phyloP scores from a whole-genome alignment of 2,888 invertebrate genomes.

The Actias luna region DNA sequence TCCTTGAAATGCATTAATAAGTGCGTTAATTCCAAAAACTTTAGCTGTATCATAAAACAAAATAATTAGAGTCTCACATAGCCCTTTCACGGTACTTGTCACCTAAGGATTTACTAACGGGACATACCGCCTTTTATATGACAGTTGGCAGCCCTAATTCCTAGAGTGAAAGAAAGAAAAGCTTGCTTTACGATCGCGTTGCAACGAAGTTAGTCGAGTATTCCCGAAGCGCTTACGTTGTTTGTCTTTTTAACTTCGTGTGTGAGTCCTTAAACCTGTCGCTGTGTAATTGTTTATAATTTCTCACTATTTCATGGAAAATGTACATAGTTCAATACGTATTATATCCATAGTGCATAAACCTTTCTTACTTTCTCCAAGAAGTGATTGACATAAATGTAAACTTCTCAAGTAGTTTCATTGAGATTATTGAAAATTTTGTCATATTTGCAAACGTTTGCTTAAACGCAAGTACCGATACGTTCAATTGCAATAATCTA shows the following conservation, averaged over 20 bases:
- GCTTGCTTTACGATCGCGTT: slow-evolving; percentile 39
- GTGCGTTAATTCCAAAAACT: too few species aligned
- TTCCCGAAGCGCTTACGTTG: slow-evolving; percentile 60
- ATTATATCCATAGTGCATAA: not conserved
- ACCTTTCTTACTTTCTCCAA: not conserved
- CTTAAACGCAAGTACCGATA: slow-evolving; percentile 32
- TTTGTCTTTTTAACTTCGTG: slow-evolving; percentile 32
- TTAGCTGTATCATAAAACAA: too few species aligned
- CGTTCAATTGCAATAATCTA: slow-evolving; percentile 31
- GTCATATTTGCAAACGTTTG: not conserved
- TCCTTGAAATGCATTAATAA: too few species aligned
- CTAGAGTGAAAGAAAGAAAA: slow-evolving; percentile 47
- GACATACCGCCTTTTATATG: too few species aligned
- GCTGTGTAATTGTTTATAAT: slow-evolving; percentile 33
- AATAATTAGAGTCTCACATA: too few species aligned
- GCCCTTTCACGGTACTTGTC: too few species aligned
- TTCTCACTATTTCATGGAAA: slow-evolving; percentile 71
- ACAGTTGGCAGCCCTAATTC: too few species aligned
- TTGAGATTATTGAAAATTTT: not conserved
- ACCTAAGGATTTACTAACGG: too few species aligned
- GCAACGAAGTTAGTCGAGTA: slow-evolving; percentile 51
- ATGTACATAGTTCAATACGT: slow-evolving; percentile 29
- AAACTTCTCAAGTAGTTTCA: not conserved
- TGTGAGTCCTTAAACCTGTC: not conserved
- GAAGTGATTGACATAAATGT: not conserved